Evolutionary conservation across 2,888 invertebrate genomes (phyloP).

Genomic region (Pachliopta kotzebuea): DNA sequence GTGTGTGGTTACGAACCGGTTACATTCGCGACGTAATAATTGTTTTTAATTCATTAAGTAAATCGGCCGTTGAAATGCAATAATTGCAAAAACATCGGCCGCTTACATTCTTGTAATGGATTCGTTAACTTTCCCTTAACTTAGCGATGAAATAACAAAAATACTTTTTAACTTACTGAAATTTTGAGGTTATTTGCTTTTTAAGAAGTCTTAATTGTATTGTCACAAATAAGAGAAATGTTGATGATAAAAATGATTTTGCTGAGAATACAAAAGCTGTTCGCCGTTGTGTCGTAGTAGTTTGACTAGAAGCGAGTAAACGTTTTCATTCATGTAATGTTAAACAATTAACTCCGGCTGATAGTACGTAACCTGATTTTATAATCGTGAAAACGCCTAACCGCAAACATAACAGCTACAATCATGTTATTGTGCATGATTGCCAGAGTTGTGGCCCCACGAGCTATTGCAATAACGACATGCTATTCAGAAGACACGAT

Average conservation of each 20-base stretch:
- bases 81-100: background rate
- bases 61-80: background rate
- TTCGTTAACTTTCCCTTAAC: conserved; percentile 17
- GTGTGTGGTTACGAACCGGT: background rate
- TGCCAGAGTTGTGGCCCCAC: conserved; percentile 1
- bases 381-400: conserved; percentile 3
- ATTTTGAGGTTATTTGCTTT: no score
- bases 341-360: background rate
- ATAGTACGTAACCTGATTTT: background rate
- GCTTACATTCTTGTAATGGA: background rate
- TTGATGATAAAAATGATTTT: background rate
- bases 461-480: conserved; percentile 8
- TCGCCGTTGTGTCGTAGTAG: background rate
- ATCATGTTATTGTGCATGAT: conserved; percentile 13
- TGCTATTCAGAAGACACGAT: conserved; percentile 11
- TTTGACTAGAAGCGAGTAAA: background rate
- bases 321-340: background rate
- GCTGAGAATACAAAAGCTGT: background rate
- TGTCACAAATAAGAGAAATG: no score
- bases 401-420: conserved; percentile 2
- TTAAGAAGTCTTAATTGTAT: no score
- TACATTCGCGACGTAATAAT: background rate
- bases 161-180: background rate
- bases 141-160: conserved; percentile 19
- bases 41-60: background rate